Conservation (phyloP, 2,797 vertebrate species). For the Gobionotothen gibberifrons region DNA sequence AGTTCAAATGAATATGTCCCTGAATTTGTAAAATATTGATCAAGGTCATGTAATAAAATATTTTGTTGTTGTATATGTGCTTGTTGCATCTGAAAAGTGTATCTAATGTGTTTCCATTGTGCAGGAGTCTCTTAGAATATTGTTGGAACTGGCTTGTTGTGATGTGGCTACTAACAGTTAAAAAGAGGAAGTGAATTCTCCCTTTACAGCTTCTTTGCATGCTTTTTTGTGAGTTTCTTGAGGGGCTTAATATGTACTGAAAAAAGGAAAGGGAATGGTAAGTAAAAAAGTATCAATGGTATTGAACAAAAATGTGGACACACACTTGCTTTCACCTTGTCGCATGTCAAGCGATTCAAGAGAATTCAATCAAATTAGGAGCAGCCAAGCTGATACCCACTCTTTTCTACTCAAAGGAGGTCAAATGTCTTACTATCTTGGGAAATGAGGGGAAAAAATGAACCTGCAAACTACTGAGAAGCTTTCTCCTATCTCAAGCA, state of each 20-base stretch:
- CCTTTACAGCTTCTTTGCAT: background rate
- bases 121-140: background rate
- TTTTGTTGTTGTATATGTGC: background rate
- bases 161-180: background rate
- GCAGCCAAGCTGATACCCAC: constrained; percentile 44
- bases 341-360: constrained; percentile 27
- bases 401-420: constrained; percentile 57
- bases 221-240: background rate
- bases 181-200: background rate
- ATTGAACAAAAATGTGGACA: constrained; percentile 14
- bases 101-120: background rate
- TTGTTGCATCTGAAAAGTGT: background rate
- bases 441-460: background rate
- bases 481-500: background rate
- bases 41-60: background rate
- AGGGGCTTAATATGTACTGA: background rate
- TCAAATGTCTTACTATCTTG: background rate
- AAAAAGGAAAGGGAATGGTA: background rate
- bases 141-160: background rate
- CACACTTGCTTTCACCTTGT: constrained; percentile 43
- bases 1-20: constrained; percentile 73
- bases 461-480: background rate
- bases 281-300: background rate
- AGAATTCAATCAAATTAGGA: constrained; percentile 65
- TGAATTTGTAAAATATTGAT: background rate